Evolutionary conservation across 2,888 invertebrate species (phyloP).

Genomic region (Salpingus planirostris): DNA sequence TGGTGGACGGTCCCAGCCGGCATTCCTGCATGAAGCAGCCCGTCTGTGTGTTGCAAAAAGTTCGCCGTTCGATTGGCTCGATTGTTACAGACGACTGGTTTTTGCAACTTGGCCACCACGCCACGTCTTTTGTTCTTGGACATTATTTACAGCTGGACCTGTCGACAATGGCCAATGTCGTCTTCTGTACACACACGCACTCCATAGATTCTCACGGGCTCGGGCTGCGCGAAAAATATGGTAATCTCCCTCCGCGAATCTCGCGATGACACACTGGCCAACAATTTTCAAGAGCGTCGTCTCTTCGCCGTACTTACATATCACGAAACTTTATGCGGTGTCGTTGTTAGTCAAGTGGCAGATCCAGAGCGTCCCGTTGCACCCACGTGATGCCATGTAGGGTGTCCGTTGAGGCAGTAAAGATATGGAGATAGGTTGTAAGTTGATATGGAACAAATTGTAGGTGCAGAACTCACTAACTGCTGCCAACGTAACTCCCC

Average conservation of each 20-base stretch:
- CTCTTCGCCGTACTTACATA: neutral
- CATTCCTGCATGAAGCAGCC: slow-evolving; percentile 5
- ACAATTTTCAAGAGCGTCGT: too few species aligned
- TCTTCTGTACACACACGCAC: too few species aligned
- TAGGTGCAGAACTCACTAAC: slow-evolving; percentile 31
- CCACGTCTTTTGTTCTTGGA: slow-evolving; percentile 27
- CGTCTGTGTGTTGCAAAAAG: slow-evolving; percentile 1
- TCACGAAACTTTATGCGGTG: slow-evolving; percentile 17
- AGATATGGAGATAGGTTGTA: slow-evolving; percentile 40
- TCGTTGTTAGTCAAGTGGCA: slow-evolving; percentile 26
- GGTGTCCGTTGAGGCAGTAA: slow-evolving; percentile 33
- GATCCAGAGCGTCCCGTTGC: slow-evolving; percentile 24
- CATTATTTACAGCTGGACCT: slow-evolving; percentile 1
- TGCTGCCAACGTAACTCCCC: slow-evolving; percentile 30
- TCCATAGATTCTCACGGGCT: too few species aligned
- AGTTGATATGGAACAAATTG: slow-evolving; percentile 41
- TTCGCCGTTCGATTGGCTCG: slow-evolving; percentile 22
- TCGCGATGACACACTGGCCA: too few species aligned
- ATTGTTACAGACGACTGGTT: slow-evolving; percentile 38
- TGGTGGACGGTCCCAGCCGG: slow-evolving; percentile 15
- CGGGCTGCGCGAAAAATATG: too few species aligned
- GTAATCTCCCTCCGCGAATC: too few species aligned
- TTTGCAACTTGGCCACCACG: slow-evolving; percentile 29
- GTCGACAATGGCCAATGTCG: too few species aligned
- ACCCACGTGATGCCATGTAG: slow-evolving; percentile 32